Evolutionary conservation across 2,113 vertebrate genomes (phyloP).

Genomic region (Alouatta palliata): DNA sequence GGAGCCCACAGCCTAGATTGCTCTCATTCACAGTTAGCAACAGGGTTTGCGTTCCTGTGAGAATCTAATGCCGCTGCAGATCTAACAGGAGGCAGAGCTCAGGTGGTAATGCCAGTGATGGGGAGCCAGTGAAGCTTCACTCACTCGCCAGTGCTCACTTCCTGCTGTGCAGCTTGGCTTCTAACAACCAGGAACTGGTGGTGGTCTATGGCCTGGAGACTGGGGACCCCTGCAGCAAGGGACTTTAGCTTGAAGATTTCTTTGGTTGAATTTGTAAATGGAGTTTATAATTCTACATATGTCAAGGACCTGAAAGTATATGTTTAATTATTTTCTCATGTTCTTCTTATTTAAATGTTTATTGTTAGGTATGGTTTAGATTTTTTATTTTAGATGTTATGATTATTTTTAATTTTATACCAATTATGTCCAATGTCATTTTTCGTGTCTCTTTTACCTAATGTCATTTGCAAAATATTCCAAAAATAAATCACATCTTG

Average conservation of each 20-base stretch:
- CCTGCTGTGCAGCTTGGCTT: too few relatives aligned
- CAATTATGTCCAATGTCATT: neutral
- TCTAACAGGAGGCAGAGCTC: too few relatives aligned
- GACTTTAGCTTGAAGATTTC: neutral
- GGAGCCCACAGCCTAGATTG: too few relatives aligned
- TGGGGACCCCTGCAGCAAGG: neutral
- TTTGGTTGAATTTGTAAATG: neutral
- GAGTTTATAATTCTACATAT: constrained; percentile 1
- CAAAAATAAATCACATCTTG: neutral
- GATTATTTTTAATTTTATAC: neutral
- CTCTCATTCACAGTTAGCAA: too few relatives aligned
- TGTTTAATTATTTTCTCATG: neutral
- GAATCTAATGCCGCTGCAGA: too few relatives aligned
- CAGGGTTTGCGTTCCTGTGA: too few relatives aligned
- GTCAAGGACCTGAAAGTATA: neutral
- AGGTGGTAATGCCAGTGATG: too few relatives aligned
- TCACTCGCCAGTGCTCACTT: too few relatives aligned
- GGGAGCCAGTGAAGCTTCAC: too few relatives aligned
- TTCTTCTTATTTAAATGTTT: neutral
- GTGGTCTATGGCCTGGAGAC: too few relatives aligned
- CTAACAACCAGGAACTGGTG: too few relatives aligned
- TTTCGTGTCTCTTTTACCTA: neutral
- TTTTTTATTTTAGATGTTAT: neutral
- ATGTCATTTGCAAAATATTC: neutral
- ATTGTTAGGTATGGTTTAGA: neutral